These are phyloP conservation scores for Rhorus exstirpatorius DNA, from an alignment of 2,888 invertebrate genomes.

Conservation along the genomic window DNA sequence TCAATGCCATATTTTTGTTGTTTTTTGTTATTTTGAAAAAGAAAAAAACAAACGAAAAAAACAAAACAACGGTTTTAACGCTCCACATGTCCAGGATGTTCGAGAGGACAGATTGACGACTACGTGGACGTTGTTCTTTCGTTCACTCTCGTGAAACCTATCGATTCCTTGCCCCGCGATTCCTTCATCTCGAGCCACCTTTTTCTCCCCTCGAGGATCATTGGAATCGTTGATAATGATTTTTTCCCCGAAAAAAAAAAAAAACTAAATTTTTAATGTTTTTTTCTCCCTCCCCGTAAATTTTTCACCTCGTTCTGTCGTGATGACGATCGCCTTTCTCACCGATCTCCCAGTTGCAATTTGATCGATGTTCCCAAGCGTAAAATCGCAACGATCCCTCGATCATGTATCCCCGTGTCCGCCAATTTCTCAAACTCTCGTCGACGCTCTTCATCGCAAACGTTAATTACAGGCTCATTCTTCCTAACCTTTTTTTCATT, in stretches of 20 bases:
- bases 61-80: conserved; percentile 20
- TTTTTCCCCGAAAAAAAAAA: background rate
- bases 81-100: conserved; percentile 33
- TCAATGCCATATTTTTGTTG: conserved; percentile 47
- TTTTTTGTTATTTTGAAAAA: background rate
- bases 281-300: background rate
- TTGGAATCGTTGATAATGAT: conserved; percentile 12
- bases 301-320: conserved; percentile 52
- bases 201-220: conserved; percentile 24
- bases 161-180: conserved; percentile 45
- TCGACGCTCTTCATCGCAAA: conserved; percentile 62
- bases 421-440: conserved; percentile 47
- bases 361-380: conserved; percentile 41
- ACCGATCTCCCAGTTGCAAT: conserved; percentile 26
- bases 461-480: conserved; percentile 36
- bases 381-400: conserved; percentile 50
- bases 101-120: conserved; percentile 37
- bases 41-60: background rate
- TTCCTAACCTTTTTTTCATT: conserved; percentile 20
- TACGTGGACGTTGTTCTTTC: conserved; percentile 44
- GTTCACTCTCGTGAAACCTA: conserved; percentile 50
- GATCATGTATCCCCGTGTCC: conserved; percentile 36
- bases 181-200: conserved; percentile 53
- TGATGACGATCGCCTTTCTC: conserved; percentile 32
- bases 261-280: background rate